These are phyloP conservation scores for Apamea crenata DNA, from an alignment of 2,888 invertebrate species.

Conservation along the genomic window DNA sequence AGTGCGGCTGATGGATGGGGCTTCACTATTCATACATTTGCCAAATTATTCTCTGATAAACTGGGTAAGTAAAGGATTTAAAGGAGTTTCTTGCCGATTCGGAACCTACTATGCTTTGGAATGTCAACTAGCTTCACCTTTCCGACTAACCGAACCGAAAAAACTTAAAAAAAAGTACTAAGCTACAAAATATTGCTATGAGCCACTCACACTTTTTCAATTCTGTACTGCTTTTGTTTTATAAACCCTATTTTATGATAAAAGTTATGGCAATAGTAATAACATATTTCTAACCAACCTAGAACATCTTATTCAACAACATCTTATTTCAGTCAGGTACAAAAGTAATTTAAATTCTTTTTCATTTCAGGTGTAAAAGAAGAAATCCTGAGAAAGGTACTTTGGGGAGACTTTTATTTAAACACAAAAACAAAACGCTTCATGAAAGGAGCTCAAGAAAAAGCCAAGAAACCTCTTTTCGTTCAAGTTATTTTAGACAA, in stretches of 20 bases:
- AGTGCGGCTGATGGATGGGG: slow-evolving; percentile 99
- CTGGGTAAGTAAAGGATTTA: slow-evolving; percentile 88
- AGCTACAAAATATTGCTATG: too few relatives aligned
- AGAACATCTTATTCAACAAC: neutral
- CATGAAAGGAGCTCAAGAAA: slow-evolving; percentile 96
- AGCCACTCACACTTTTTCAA: neutral
- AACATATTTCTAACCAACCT: neutral
- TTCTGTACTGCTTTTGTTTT: neutral
- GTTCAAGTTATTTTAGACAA: slow-evolving; percentile 97
- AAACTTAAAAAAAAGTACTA: too few relatives aligned
- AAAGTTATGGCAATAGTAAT: neutral
- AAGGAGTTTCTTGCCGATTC: too few relatives aligned
- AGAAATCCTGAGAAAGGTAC: slow-evolving; percentile 93
- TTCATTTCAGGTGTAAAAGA: slow-evolving; percentile 91
- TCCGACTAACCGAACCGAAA: too few relatives aligned
- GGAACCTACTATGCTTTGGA: too few relatives aligned
- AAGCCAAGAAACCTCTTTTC: slow-evolving; percentile 97
- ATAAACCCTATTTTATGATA: neutral
- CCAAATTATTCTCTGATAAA: slow-evolving; percentile 93
- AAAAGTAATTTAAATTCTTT: neutral
- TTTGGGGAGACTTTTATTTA: slow-evolving; percentile 98
- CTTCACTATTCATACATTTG: slow-evolving; percentile 95
- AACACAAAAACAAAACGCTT: slow-evolving; percentile 96
- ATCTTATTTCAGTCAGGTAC: neutral
- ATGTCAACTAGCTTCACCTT: too few relatives aligned